Evolutionary conservation across 2,113 vertebrate species (phyloP).

Genomic region (Loxodonta africana): DNA sequence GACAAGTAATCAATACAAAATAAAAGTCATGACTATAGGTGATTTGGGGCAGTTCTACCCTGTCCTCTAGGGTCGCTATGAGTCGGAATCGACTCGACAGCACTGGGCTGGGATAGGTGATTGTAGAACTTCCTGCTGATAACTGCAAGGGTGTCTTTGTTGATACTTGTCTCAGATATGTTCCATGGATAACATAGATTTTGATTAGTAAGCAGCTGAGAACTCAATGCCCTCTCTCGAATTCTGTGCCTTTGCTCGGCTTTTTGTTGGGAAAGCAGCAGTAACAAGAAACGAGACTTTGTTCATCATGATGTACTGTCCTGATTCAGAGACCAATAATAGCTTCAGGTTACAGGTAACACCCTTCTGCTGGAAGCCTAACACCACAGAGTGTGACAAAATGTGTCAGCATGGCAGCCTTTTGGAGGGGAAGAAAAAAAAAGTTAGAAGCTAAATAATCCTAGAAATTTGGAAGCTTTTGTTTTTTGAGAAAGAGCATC

Average conservation of each 20-base stretch:
- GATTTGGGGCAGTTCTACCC: not conserved
- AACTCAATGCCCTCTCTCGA: not conserved
- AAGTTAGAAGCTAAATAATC: not conserved
- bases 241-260: not conserved
- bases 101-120: not conserved
- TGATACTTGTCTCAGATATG: not conserved
- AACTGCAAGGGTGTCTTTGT: not conserved
- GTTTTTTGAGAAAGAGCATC: not conserved
- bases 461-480: not conserved
- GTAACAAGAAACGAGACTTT: not conserved
- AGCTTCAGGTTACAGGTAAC: not conserved
- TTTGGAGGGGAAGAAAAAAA: not conserved
- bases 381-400: not conserved
- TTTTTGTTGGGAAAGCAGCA: not conserved
- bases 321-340: constrained; percentile 14
- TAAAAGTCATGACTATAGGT: not conserved
- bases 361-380: not conserved
- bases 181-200: constrained; percentile 3
- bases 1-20: not conserved
- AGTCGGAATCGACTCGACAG: too few species aligned
- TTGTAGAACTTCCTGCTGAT: not conserved
- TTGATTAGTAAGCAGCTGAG: constrained; percentile 15
- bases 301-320: not conserved
- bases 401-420: not conserved
- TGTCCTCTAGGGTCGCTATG: too few species aligned